Conservation (phyloP, 2,888 invertebrate genomes). For the Synergus gifuensis region DNA sequence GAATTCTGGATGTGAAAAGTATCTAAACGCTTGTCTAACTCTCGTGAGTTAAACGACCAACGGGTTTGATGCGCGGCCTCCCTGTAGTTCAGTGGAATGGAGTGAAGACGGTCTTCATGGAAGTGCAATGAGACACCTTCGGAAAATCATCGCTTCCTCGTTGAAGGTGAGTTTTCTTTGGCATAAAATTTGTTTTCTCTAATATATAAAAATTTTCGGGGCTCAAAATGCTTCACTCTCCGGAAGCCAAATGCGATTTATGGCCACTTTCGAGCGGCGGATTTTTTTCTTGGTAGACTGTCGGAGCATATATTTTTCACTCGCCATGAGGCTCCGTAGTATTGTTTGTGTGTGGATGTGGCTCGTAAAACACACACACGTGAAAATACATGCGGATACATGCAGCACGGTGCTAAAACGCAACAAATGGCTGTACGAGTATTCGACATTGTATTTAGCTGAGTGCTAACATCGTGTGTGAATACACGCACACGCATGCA, state of each 20-base stretch:
- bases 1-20: slow-evolving; percentile 50
- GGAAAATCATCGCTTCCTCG: slow-evolving; percentile 51
- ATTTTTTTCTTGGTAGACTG: slow-evolving; percentile 32
- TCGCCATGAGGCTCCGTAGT: slow-evolving; percentile 43
- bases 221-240: not conserved
- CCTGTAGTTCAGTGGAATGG: slow-evolving; percentile 51
- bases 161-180: slow-evolving; percentile 56
- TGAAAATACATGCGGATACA: slow-evolving; percentile 44
- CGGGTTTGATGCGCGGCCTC: slow-evolving; percentile 57
- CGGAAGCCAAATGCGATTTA: not conserved
- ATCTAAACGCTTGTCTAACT: slow-evolving; percentile 49
- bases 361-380: slow-evolving; percentile 45
- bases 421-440: slow-evolving; percentile 9
- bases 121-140: slow-evolving; percentile 61
- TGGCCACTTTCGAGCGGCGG: slow-evolving; percentile 14
- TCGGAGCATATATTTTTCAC: slow-evolving; percentile 42
- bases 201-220: not conserved
- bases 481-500: slow-evolving; percentile 17
- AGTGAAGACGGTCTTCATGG: slow-evolving; percentile 55
- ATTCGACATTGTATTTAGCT: slow-evolving; percentile 33
- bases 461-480: slow-evolving; percentile 15
- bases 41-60: not conserved
- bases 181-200: not conserved
- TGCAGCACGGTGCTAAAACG: slow-evolving; percentile 41
- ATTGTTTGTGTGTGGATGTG: slow-evolving; percentile 19